Conservation (phyloP, 2,888 invertebrate species). For the Neoaliturus tenellus region DNA sequence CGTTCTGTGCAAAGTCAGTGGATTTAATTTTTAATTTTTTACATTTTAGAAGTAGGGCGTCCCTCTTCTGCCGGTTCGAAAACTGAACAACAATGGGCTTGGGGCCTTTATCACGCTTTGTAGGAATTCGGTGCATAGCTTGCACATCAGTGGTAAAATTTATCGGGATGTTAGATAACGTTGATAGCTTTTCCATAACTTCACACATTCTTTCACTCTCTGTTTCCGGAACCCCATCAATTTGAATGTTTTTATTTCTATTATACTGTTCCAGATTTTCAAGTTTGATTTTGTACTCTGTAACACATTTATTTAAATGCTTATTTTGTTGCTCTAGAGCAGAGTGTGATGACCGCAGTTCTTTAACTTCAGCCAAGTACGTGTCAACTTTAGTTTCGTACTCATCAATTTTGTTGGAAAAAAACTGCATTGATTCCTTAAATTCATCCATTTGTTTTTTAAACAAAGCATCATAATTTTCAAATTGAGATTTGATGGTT, state of each 20-base stretch:
- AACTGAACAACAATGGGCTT: constrained; percentile 24
- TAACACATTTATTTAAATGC: background rate
- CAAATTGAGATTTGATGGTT: background rate
- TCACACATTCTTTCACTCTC: background rate
- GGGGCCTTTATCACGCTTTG: background rate
- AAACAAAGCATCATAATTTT: background rate
- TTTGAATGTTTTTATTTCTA: background rate
- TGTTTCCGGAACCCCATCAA: background rate
- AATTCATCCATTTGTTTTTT: background rate
- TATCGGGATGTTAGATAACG: background rate
- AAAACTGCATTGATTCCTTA: background rate
- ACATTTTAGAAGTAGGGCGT: background rate
- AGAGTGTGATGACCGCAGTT: background rate
- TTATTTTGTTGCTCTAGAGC: background rate
- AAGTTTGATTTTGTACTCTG: background rate
- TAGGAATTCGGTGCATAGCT: background rate
- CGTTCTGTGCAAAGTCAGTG: background rate
- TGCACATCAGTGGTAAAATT: background rate
- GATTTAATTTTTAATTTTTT: background rate
- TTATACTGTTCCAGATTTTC: background rate
- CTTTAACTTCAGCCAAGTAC: background rate
- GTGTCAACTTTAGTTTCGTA: background rate
- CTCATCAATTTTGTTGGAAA: background rate
- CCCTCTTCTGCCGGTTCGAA: background rate
- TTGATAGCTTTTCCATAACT: background rate